These are phyloP conservation scores for Timandra comae DNA, from an alignment of 2,888 invertebrate genomes.

Conservation along the genomic window DNA sequence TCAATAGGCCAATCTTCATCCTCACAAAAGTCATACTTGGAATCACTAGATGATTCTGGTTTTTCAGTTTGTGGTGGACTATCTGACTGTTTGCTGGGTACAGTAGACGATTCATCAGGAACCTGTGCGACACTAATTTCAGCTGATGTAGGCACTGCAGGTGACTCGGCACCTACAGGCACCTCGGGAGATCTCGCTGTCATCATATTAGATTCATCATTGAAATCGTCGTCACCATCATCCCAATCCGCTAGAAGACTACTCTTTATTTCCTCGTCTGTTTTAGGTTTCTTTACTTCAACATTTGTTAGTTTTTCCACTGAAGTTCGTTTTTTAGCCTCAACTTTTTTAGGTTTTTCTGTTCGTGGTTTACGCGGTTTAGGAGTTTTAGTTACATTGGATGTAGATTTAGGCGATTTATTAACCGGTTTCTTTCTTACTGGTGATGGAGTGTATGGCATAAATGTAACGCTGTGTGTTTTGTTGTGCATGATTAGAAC, in stretches of 20 bases:
- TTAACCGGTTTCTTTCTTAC: constrained; percentile 44
- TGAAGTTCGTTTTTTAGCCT: constrained; percentile 56
- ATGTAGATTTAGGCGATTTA: constrained; percentile 39
- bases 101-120: constrained; percentile 32
- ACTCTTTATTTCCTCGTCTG: constrained; percentile 80
- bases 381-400: constrained; percentile 40
- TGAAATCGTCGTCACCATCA: constrained; percentile 73
- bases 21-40: constrained; percentile 89
- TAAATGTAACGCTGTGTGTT: constrained; percentile 78
- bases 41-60: constrained; percentile 69
- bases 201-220: constrained; percentile 44
- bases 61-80: constrained; percentile 41
- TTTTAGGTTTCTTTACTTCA: constrained; percentile 70
- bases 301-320: constrained; percentile 38
- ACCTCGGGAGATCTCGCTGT: constrained; percentile 52
- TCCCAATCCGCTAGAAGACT: constrained; percentile 87
- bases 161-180: constrained; percentile 51
- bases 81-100: constrained; percentile 39
- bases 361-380: constrained; percentile 52
- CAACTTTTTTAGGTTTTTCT: constrained; percentile 49
- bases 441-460: constrained; percentile 63
- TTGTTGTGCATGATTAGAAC: constrained; percentile 85
- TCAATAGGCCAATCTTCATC: constrained; percentile 80
- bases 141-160: constrained; percentile 55
- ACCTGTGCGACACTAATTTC: constrained; percentile 45